Conservation (phyloP, 2,113 vertebrate genomes). For the Anthoscopus minutus region DNA sequence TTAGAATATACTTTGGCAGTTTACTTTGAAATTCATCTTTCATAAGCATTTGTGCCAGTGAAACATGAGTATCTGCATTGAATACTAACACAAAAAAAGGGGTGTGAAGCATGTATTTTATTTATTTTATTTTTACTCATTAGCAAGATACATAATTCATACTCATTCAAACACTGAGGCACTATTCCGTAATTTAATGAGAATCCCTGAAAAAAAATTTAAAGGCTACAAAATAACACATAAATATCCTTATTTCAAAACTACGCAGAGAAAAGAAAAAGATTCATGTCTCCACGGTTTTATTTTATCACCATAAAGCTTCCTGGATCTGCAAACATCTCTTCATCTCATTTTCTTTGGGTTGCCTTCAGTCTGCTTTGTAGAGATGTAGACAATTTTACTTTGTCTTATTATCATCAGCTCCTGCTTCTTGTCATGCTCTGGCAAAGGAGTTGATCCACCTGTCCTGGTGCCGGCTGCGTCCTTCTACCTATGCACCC, state of each 20-base stretch:
- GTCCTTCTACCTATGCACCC: not conserved
- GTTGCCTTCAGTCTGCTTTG: not conserved
- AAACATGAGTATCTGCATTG: not conserved
- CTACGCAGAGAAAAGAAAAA: not conserved
- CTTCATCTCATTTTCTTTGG: not conserved
- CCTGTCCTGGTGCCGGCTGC: not conserved
- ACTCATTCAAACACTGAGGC: not conserved
- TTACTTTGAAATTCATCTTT: constrained; percentile 38
- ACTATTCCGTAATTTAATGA: not conserved
- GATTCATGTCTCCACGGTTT: not conserved
- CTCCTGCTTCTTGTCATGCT: not conserved
- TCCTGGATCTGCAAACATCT: not conserved
- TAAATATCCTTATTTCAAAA: not conserved
- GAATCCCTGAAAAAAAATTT: not conserved
- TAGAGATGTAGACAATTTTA: not conserved
- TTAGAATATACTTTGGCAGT: not conserved
- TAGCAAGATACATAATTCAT: not conserved
- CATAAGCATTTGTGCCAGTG: not conserved
- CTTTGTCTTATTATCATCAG: not conserved
- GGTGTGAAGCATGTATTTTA: not conserved
- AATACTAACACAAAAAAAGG: not conserved
- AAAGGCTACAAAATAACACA: not conserved
- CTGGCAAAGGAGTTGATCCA: not conserved
- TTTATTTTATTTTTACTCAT: not conserved
- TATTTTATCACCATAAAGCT: not conserved